Base-by-base conservation (phyloP, 2,113 vertebrate genomes). In the Poecile atricapillus region DNA sequence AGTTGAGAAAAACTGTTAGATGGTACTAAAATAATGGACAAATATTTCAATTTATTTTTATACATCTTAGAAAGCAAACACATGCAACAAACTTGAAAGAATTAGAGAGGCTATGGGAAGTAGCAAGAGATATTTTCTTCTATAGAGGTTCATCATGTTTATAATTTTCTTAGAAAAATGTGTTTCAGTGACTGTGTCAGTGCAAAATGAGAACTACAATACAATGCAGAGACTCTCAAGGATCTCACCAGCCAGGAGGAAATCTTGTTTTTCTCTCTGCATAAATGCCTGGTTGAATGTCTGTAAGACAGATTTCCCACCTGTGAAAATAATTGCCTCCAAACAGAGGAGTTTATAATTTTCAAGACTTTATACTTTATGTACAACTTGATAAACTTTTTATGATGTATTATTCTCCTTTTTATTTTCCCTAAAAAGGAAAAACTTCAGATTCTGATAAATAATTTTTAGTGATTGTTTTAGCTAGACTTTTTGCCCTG, bases 351-450 rank as follows among this genome's bases (percentile, higher is more conserved):
- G 2, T 70, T 86, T 77, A 19, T 77, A 16, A 62, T 63, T 83
- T 82, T 85, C 43, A 55, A 30, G 9, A 41, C 20, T 55, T 75
- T 3, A 4, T 71, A 46, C 12, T 10, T 68, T 68, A 49, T 49
- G 13, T 24, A 43, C 15, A 70, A 70, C 13, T 55, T 74, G 7
- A 33, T 53, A 5, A 83, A 28, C 4, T 44, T 91, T 89, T 83
- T 39, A 20, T 35, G 43, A 39, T 46, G 1, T 25, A 13, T 49
- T 67, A 10, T 49, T 49, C 3, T 79, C 5, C 7, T 31, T 59
- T 50, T 19, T 58, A 27, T 4, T 1, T 4, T 1, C 9, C 5
- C 15, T 37, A 4, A 52, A 9, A 25, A 47, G 52, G 13, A 14
- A 75, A 47, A 5, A 8, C 3, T 27, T 59, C 12, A n/a, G 13